Base-by-base conservation (phyloP, 1,140 invertebrate genomes). In the Bombus sylvicola region DNA sequence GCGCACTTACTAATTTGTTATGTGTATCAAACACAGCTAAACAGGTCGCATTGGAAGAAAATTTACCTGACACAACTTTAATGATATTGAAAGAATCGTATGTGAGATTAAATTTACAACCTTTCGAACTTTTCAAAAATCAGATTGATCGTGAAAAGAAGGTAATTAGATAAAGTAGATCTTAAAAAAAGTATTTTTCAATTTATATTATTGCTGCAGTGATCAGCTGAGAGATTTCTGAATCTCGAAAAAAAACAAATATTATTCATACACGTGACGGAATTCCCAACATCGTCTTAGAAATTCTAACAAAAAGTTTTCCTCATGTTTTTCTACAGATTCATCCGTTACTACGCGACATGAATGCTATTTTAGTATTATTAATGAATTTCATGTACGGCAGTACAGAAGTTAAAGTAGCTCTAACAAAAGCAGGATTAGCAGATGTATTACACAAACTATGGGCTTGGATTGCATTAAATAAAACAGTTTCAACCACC, bases 381-480 rank as follows among this genome's bases (percentile, higher is more conserved):
- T 75, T 96, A 59, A 96, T 95, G 75, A 96, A 96, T 91, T 96
- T 96, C 79, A 92, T 96, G 91, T 92, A 94, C 31, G 92, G 93
- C 47, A 92, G 92, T 86, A 81, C 71, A 34, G 66, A 89, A 31
- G 94, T 95, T 3, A 96, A 96, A 85, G 87, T 90, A 68, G 89
- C 89, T 66, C 92, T 95, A 9, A 93, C 94, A 0, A 89, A 93
- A 74, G 89, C 92, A 43, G 95, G 95, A 57, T 91, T 96, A 28
- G 94, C 96, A 13, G 96, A 96, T 89, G 86, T 95, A 9, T 73
- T 96, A 13, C 96, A 96, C 81, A 96, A 96, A 91, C 87, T 96
- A 37, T 96, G 96, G 96, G 91, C 92, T 34, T 96, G 96, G 95
- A 95, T 96, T 81, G 92, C 90, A 25, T 90, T 94, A n/a, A 94